phyloP scores from a whole-genome alignment of 1,140 invertebrate genomes.

The Xylocopa sonorina region DNA sequence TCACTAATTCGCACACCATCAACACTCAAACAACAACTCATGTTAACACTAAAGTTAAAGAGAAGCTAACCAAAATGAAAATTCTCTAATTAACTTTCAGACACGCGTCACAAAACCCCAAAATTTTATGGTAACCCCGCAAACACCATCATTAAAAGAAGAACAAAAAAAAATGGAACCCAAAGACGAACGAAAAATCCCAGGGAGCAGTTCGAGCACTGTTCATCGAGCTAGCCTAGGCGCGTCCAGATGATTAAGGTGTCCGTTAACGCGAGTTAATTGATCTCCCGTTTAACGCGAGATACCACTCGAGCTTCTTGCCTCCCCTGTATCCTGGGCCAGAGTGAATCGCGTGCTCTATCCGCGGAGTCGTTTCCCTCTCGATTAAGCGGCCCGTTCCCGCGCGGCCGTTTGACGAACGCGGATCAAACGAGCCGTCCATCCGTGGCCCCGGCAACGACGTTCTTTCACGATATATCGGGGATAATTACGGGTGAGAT shows the following conservation, averaged over 20 bases:
- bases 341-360: slow-evolving; percentile 52
- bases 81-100: too few species aligned
- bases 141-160: too few species aligned
- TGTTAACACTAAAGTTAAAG: too few species aligned
- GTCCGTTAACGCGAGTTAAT: slow-evolving; percentile 71
- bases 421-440: slow-evolving; percentile 5
- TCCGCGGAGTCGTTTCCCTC: slow-evolving; percentile 57
- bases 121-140: too few species aligned
- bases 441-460: neutral
- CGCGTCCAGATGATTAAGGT: slow-evolving; percentile 65
- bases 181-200: neutral
- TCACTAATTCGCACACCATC: too few species aligned
- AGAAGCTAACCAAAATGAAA: too few species aligned
- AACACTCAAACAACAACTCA: too few species aligned
- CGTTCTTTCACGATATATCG: neutral
- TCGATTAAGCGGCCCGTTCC: slow-evolving; percentile 55
- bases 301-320: slow-evolving; percentile 54
- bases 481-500: slow-evolving; percentile 36
- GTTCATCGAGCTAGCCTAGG: slow-evolving; percentile 1
- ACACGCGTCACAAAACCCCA: too few species aligned
- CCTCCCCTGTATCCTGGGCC: slow-evolving; percentile 42
- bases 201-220: neutral
- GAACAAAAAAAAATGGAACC: too few species aligned
- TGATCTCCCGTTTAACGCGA: slow-evolving; percentile 66
- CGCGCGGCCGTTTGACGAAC: slow-evolving; percentile 25